Percentiles rank a stretch among this genome's conserved stretches.
phyloP scores from a whole-genome alignment of 2,888 invertebrate species.

The Cephus pulcher region DNA sequence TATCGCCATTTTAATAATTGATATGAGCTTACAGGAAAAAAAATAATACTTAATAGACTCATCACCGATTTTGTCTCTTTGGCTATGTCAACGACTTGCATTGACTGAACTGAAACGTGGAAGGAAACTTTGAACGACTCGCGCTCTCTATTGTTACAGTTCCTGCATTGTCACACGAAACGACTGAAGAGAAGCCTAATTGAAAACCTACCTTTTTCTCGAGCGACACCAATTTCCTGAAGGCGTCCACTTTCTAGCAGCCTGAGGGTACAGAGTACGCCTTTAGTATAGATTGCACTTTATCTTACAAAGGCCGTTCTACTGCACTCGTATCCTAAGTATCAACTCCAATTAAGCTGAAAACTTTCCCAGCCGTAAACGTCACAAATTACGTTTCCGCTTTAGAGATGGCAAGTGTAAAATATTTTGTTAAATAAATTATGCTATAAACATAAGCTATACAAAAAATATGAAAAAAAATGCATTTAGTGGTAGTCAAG shows the following conservation, averaged over 20 bases:
- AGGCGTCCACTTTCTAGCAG: conserved; percentile 23
- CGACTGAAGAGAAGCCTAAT: background rate
- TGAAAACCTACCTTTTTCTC: background rate
- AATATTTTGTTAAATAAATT: background rate
- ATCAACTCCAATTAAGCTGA: background rate
- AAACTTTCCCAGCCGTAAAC: background rate
- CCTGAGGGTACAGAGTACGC: background rate
- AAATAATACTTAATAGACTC: background rate
- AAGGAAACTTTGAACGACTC: background rate
- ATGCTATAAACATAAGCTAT: background rate
- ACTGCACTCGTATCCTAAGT: background rate
- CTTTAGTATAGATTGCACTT: background rate
- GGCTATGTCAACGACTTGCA: background rate
- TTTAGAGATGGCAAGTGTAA: background rate
- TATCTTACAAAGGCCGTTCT: background rate
- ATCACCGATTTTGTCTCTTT: background rate
- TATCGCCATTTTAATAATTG: background rate
- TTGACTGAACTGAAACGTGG: background rate
- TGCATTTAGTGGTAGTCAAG: background rate
- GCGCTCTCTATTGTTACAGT: background rate
- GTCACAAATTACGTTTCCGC: background rate
- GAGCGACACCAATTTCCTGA: conserved; percentile 13
- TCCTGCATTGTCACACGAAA: background rate
- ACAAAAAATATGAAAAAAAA: background rate
- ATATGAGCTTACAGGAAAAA: background rate